These are phyloP conservation scores for Cataglyphis rosenhaueri DNA, from an alignment of 2,888 invertebrate genomes.

Conservation along the genomic window DNA sequence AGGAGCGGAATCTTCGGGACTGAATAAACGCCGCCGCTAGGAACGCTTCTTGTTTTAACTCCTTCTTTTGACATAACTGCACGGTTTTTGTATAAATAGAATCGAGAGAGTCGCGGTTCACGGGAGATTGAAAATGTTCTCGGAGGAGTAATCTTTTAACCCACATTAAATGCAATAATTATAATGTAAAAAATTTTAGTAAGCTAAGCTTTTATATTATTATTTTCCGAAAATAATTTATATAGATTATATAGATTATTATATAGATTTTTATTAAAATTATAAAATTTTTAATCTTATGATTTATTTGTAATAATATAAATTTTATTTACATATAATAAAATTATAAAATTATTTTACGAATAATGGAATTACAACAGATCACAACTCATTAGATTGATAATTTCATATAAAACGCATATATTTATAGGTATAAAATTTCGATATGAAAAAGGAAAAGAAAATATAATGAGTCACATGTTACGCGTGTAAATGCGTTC, in stretches of 20 bases:
- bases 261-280: too few relatives aligned
- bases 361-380: not conserved
- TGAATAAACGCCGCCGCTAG: slow-evolving; percentile 51
- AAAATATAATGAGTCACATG: not conserved
- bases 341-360: not conserved
- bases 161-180: slow-evolving; percentile 17
- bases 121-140: slow-evolving; percentile 23
- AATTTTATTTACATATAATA: too few relatives aligned
- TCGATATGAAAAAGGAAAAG: not conserved
- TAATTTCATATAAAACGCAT: not conserved
- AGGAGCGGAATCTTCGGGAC: slow-evolving; percentile 17
- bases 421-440: not conserved
- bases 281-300: too few relatives aligned
- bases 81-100: slow-evolving; percentile 32
- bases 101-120: slow-evolving; percentile 32
- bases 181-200: slow-evolving; percentile 5
- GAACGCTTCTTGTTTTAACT: slow-evolving; percentile 57
- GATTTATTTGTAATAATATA: too few relatives aligned
- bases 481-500: slow-evolving; percentile 7
- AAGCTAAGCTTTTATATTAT: not conserved
- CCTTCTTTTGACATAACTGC: slow-evolving; percentile 12
- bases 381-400: not conserved
- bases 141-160: not conserved
- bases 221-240: not conserved
- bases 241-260: too few relatives aligned